Base-by-base conservation (phyloP, 2,888 invertebrate genomes). In the Biston stratarius region DNA sequence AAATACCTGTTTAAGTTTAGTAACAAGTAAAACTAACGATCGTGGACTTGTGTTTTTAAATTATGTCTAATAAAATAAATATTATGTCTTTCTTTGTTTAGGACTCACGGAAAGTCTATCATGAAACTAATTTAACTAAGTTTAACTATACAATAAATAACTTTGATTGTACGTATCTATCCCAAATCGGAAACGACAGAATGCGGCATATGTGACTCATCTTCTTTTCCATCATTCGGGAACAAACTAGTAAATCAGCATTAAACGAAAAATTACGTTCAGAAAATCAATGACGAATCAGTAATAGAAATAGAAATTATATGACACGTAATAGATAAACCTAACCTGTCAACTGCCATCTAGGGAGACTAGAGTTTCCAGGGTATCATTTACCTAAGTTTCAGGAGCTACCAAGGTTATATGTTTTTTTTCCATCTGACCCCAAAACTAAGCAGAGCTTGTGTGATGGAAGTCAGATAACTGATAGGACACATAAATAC, bases 281-380 rank as follows among this genome's bases (percentile, higher is more conserved):
- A 2, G 24, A 24, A 24, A 24, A 24, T 24, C 24, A 24, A 24
- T 24, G 24, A 24, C 1, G 24, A 24, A 24, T n/a, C n/a, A n/a
- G n/a, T n/a, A n/a, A n/a, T n/a, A n/a, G n/a, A n/a, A n/a, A n/a
- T n/a, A n/a, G n/a, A n/a, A n/a, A n/a, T n/a, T n/a, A 68, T 64
- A 42, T 59, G 47, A 60, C n/a, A 55, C 48, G 57, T 64, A 66
- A 70, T 47, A 67, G 62, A 63, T 42, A 67, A 69, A 48, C 57
- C 60, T 67, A 72, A 64, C 55, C 66, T 61, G 70, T 70, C 70
- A 61, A 59, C 67, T 66, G 6, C 2, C 12, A 11, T 12, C 2
- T 42, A 11, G 42, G 42, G 12, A 42, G 42, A 9, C 42, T 11
- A n/a, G 42, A 11, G 42, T 42, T 42, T 12, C 5, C 9, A 42